Conservation (phyloP, 2,797 vertebrate species). For the Bradypus variegatus region DNA sequence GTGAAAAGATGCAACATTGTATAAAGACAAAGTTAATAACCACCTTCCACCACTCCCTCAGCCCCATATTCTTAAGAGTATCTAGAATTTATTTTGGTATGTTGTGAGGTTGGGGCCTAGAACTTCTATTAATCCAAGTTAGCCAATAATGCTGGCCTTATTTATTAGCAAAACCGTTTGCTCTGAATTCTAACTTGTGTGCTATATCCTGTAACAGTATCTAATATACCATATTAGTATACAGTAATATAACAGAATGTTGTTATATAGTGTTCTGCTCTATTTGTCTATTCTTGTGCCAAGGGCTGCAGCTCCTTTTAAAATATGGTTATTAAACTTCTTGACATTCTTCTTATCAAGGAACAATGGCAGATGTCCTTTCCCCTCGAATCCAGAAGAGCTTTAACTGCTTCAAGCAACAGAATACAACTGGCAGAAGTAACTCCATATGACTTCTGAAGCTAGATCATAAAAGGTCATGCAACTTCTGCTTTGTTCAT, state of each 20-base stretch:
- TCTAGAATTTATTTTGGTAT: neutral
- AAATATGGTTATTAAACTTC: neutral
- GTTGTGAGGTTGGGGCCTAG: neutral
- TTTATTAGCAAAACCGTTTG: neutral
- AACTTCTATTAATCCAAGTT: neutral
- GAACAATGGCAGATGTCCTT: neutral
- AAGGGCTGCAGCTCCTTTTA: neutral
- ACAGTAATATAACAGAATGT: neutral
- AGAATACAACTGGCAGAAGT: neutral
- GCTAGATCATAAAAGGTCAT: neutral
- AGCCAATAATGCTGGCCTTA: neutral
- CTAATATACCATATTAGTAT: neutral
- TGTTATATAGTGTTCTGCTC: neutral
- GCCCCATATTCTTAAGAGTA: neutral
- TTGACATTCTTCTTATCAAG: neutral
- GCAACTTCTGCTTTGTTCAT: neutral
- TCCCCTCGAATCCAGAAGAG: neutral
- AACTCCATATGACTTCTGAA: neutral
- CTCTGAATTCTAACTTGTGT: neutral
- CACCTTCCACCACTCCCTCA: neutral
- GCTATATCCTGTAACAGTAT: neutral
- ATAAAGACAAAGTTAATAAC: slow-evolving; percentile 1
- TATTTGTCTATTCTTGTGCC: neutral
- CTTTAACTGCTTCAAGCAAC: neutral
- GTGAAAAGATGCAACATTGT: neutral